phyloP scores from a whole-genome alignment of 2,888 invertebrate species.

The Tetanocera ferruginea region DNA sequence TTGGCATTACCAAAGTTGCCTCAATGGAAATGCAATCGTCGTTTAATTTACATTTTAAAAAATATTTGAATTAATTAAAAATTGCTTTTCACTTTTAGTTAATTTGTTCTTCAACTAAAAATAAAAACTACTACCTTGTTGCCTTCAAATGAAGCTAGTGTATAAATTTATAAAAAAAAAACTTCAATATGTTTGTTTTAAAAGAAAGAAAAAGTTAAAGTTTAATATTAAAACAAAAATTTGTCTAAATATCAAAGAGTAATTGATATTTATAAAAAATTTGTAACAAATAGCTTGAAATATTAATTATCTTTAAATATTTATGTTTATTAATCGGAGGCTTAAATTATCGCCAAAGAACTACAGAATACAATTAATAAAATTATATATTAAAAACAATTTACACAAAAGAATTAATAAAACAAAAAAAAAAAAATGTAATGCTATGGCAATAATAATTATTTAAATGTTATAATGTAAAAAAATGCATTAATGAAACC shows the following conservation, averaged over 20 bases:
- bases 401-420: constrained; percentile 41
- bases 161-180: constrained; percentile 43
- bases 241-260: constrained; percentile 47
- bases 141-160: constrained; percentile 68
- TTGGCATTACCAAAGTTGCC: constrained; percentile 57
- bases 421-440: constrained; percentile 30
- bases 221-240: constrained; percentile 28
- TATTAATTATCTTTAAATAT: constrained; percentile 46
- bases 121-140: constrained; percentile 61
- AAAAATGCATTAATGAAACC: constrained; percentile 37
- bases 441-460: constrained; percentile 37
- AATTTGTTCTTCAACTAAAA: constrained; percentile 44
- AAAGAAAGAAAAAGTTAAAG: constrained; percentile 6
- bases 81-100: constrained; percentile 33
- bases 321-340: constrained; percentile 67
- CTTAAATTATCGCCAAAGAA: constrained; percentile 69
- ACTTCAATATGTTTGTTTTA: constrained; percentile 27
- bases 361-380: constrained; percentile 54
- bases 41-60: constrained; percentile 31
- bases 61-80: constrained; percentile 16
- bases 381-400: constrained; percentile 37
- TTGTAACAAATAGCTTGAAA: constrained; percentile 48
- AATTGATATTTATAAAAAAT: constrained; percentile 50
- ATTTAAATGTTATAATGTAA: constrained; percentile 16
- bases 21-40: constrained; percentile 45